Evolutionary conservation across 2,888 invertebrate genomes (phyloP).

Genomic region (Colletes collaris): DNA sequence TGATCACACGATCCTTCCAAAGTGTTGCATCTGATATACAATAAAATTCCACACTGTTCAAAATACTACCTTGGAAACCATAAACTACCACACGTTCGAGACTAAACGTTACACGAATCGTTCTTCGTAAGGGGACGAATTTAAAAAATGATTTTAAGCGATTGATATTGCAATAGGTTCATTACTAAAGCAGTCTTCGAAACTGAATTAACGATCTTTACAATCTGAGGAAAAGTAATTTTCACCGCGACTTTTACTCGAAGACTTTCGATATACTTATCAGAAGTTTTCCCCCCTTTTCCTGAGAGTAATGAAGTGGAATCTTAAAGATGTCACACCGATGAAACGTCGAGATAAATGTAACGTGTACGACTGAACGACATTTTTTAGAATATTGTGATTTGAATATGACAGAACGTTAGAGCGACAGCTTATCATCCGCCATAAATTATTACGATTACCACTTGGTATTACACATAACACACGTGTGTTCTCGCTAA

Average conservation of each 20-base stretch:
- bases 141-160: background rate
- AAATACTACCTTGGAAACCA: too few relatives aligned
- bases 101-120: too few relatives aligned
- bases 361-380: background rate
- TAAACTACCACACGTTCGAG: too few relatives aligned
- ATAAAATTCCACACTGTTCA: too few relatives aligned
- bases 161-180: background rate
- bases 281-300: background rate
- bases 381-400: too few relatives aligned
- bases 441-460: too few relatives aligned
- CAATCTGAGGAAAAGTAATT: conserved; percentile 15
- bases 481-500: too few relatives aligned
- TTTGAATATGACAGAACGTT: too few relatives aligned
- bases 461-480: too few relatives aligned
- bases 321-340: conserved; percentile 13
- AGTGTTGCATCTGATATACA: background rate
- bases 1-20: background rate
- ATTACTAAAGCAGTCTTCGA: background rate
- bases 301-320: conserved; percentile 17
- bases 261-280: conserved; percentile 22
- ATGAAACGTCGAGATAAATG: background rate
- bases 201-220: conserved; percentile 30
- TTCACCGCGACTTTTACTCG: conserved; percentile 4
- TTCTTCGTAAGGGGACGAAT: background rate
- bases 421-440: too few relatives aligned